Evolutionary conservation across 1,140 invertebrate species (phyloP), one percentile per base, ranked within the genome.

Genomic region (Chymomyza costata): DNA sequence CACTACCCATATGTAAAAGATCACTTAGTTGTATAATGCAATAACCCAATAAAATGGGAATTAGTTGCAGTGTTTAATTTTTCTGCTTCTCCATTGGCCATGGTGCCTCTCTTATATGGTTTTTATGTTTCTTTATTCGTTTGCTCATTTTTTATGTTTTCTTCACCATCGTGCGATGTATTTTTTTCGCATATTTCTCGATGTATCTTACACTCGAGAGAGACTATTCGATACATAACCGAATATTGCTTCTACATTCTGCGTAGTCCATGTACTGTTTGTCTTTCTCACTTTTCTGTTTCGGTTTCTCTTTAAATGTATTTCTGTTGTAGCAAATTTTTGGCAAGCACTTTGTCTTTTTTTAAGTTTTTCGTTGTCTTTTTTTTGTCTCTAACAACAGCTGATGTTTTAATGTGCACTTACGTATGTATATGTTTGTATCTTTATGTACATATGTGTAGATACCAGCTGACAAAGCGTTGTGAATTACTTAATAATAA

Each of bases 141-240:
- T 25, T 63, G 70, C 70, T 74, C 51, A 66, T 70, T 78, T 41
- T 65, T 70, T 51, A 52, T 74, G 64, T 53, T 50, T 52, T 58
- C 48, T n/a, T n/a, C n/a, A n/a, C n/a, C n/a, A n/a, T n/a, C n/a
- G n/a, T n/a, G n/a, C n/a, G n/a, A n/a, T n/a, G 11, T 51, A 21
- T 43, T 59, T 54, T 61, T 56, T 61, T 58, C 38, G 53, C 54
- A 61, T 65, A 41, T 78, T 76, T 70, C 60, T 65, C 62, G n/a
- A 49, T 46, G 63, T 52, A 16, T 40, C 47, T 14, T 13, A 14
- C 49, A 57, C 60, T 67, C 54, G 64, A 51, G 53, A 50, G 21
- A n/a, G n/a, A 17, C 18, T 35, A 14, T 37, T 41, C 45, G 38
- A 64, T 54, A 48, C 34, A 65, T 59, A 43, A 34, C 62, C 55